A percentile compares a stretch with the other conserved stretches of the same genome.
These are phyloP conservation scores for Octonoba sinensis DNA, from an alignment of 2,888 invertebrate species.

Conservation along the genomic window DNA sequence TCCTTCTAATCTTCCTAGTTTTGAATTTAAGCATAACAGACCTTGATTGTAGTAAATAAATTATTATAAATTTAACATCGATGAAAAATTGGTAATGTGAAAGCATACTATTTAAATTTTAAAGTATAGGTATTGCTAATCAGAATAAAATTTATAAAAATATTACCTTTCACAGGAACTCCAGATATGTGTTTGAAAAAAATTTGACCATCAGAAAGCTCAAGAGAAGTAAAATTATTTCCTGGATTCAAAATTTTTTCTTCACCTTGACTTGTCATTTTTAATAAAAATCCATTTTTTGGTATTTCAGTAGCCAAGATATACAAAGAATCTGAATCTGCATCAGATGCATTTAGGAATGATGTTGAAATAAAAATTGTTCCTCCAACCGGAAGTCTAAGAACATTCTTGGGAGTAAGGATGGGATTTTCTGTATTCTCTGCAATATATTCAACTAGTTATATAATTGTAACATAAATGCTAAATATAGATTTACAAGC, in stretches of 20 bases:
- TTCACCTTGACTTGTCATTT: conserved; percentile 27
- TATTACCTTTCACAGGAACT: conserved; percentile 25
- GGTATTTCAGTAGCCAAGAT: conserved; percentile 18
- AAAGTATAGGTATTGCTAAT: not conserved
- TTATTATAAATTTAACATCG: too few relatives aligned
- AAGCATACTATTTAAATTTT: not conserved
- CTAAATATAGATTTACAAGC: too few relatives aligned
- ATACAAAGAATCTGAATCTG: conserved; percentile 31
- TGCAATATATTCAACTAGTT: conserved; percentile 18
- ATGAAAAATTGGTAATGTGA: too few relatives aligned
- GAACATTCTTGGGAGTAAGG: conserved; percentile 1
- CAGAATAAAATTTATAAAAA: not conserved
- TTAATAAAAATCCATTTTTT: conserved; percentile 24
- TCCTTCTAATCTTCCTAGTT: too few relatives aligned
- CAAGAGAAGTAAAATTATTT: conserved; percentile 38
- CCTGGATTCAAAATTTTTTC: conserved; percentile 17
- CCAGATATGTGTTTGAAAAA: conserved; percentile 45
- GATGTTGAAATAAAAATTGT: conserved; percentile 24
- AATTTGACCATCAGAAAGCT: conserved; percentile 48
- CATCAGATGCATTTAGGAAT: conserved; percentile 30
- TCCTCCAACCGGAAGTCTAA: conserved; percentile 17
- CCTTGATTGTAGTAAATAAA: too few relatives aligned
- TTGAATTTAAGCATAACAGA: too few relatives aligned
- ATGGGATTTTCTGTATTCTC: conserved; percentile 24
- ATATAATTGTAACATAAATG: not conserved